Base-by-base conservation (phyloP, 1,140 invertebrate species). In the Plodia interpunctella region DNA sequence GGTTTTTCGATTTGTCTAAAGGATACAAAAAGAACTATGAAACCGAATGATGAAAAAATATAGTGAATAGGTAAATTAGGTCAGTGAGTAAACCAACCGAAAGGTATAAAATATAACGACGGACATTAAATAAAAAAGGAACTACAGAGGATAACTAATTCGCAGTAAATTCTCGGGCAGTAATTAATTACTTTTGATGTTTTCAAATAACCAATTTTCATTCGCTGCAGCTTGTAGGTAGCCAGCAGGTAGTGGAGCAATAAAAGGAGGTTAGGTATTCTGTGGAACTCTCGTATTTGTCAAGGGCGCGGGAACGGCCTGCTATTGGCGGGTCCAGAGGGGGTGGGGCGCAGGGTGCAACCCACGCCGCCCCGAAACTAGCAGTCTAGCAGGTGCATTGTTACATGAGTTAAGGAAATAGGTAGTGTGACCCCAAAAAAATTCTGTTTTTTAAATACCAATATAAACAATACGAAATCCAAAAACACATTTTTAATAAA, bases 261-360 rank as follows among this genome's bases (percentile, higher is more conserved):
- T 53, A 53, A 53, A 53, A 35, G 59, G 28, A 61, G 49, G 25
- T 54, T 17, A 59, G 49, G 62, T 53, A 65, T 66, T 73, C 65
- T 15, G 54, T 63, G 49, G 65, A 65, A 65, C 38, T 52, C 51
- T 65, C 55, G 44, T 55, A 68, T 61, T 62, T 61, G 50, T 69
- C 62, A 71, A 77, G 67, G 74, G 59, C 68, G 69, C 70, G 59
- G 57, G 57, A 63, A 49, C 57, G 63, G 44, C 50, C 50, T 59
- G 63, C 67, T 57, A 81, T 83, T 87, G 83, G 83, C 61, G 54
- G 49, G 5, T 32, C 30, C 30, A 10, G 4, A 8, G 63, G 63
- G 73, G 81, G 83, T 76, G 76, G 69, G 72, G 62, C 30, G 60
- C 55, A 52, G 74, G 74, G 69, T 72, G 63, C 57, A 61, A 64